Conservation (phyloP, 2,888 invertebrate genomes). For the Nyleta sp. region DNA sequence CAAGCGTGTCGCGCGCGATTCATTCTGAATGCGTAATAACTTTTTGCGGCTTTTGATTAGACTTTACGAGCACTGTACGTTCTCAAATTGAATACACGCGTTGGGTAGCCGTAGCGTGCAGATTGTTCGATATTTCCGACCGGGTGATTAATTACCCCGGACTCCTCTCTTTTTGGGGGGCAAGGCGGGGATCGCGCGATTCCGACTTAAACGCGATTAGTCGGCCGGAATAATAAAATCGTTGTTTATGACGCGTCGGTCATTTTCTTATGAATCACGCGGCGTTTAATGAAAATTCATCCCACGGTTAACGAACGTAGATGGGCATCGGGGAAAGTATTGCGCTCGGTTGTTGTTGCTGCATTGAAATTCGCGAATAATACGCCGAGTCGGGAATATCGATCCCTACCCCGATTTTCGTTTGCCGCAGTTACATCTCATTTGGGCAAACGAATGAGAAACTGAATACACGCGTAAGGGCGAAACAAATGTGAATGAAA, state of each 20-base stretch:
- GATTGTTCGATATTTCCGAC: conserved; percentile 30
- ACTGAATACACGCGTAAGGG: background rate
- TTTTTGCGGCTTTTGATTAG: conserved; percentile 33
- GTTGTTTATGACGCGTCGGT: no score
- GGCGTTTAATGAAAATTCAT: background rate
- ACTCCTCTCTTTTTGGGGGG: no score
- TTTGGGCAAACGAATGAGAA: conserved; percentile 1
- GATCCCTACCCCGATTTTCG: conserved; percentile 2
- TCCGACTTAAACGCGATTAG: no score
- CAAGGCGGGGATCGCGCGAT: no score
- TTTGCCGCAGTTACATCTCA: conserved; percentile 11
- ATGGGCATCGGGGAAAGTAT: background rate
- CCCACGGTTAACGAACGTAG: background rate
- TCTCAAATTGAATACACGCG: conserved; percentile 38
- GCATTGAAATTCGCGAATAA: background rate
- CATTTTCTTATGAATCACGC: background rate
- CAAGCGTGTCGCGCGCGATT: conserved; percentile 10
- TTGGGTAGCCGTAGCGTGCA: conserved; percentile 12
- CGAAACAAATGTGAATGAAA: conserved; percentile 10
- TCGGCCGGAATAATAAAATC: no score
- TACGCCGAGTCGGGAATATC: conserved; percentile 12
- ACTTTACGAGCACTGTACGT: conserved; percentile 13
- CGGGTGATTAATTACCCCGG: background rate
- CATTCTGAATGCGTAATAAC: conserved; percentile 30
- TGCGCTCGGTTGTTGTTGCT: background rate